Evolutionary conservation across 2,797 vertebrate genomes (phyloP), one percentile per base, ranked within the genome.

Genomic region (Hapalemur alaotrensis): DNA sequence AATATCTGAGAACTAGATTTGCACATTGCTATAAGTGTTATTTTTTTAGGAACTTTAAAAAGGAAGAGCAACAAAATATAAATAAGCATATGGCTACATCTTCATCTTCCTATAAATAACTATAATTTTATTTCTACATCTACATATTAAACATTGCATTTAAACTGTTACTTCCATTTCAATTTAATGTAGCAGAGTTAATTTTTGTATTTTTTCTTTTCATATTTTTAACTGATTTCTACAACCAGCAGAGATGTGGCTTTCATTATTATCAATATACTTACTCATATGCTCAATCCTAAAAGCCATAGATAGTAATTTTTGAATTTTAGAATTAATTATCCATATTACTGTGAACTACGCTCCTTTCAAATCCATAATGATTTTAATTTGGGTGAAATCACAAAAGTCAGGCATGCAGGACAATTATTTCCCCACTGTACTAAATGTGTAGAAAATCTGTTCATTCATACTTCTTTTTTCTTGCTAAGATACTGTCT

Each of bases 401-500:
- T 65, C 59, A 78, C 20, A 63, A 59, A 93, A 78, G 38, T 89
- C 73, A 52, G 32, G 87, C 48, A 78, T 2, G 18, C 3, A 41
- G 9, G 22, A 69, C 48, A 81, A n/a, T 89, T 50, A 7, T 86
- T 52, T 67, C 81, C 20, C n/a, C 9, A 46, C 25, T 57, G 3
- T 67, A 54, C 11, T 57, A 95, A 91, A 75, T 63, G 25, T 30
- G 32, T 14, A 23, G n/a, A 93, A 92, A 94, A 63, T 72, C 11
- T 75, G 63, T 91, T 76, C 3, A 78, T 70, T 93, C 8, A 69
- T 0, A 52, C 41, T 91, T 97, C 75, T 81, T 9, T 65, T 95
- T 84, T 83, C 32, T 46, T 32, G 50, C 6, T 84, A 91, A 4
- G 46, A 76, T 85, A 96, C 92, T 92, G 3, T 81, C 82, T 95